A percentile compares a stretch with the other conserved stretches of the same genome.
Conservation (phyloP, 2,888 invertebrate species). For the Morpho deidamia region DNA sequence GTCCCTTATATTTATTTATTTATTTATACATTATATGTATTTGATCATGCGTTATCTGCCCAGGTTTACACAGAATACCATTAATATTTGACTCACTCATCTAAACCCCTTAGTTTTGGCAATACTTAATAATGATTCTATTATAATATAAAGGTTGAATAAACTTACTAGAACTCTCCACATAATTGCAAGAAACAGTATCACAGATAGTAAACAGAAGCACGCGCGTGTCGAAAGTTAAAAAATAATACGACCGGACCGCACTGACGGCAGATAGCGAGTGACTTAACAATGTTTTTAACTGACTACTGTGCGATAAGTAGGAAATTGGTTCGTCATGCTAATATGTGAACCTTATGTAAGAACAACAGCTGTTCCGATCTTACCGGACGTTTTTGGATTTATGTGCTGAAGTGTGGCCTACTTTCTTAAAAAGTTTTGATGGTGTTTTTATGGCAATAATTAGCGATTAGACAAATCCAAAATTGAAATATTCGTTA, state of each 20-base stretch:
- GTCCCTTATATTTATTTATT: too few relatives aligned
- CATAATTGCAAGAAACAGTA: neutral
- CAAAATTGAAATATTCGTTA: too few relatives aligned
- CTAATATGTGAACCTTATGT: neutral
- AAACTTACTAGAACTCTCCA: slow-evolving; percentile 1
- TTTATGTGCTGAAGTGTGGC: too few relatives aligned
- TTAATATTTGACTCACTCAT: too few relatives aligned
- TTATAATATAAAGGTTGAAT: neutral
- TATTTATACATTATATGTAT: too few relatives aligned
- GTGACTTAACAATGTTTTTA: neutral
- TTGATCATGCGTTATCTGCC: too few relatives aligned
- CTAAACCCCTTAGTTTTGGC: neutral
- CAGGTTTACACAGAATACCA: too few relatives aligned
- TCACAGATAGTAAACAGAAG: neutral
- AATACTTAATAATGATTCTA: neutral
- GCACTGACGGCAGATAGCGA: neutral
- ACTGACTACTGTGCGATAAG: neutral
- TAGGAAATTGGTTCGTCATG: neutral
- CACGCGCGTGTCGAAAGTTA: neutral
- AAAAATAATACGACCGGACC: neutral
- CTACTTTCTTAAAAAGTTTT: too few relatives aligned
- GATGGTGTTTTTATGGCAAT: too few relatives aligned
- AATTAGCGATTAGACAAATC: too few relatives aligned
- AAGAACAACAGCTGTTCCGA: neutral
- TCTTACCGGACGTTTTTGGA: too few relatives aligned